Evolutionary conservation across 2,888 invertebrate genomes (phyloP).

Genomic region (Carabus problematicus): DNA sequence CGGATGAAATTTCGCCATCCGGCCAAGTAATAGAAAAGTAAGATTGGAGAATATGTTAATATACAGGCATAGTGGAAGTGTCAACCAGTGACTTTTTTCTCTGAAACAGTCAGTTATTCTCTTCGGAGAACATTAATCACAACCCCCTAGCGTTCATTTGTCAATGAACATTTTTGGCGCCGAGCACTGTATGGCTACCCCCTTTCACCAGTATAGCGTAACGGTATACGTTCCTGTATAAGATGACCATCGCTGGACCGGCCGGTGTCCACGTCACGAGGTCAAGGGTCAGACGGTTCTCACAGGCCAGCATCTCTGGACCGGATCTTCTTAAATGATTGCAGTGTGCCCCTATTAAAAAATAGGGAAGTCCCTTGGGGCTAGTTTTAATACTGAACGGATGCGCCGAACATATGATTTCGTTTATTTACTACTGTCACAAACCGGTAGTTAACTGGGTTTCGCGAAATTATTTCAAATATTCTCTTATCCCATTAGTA

Average conservation of each 20-base stretch:
- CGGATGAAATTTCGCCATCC: too few species aligned
- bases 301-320: constrained; percentile 42
- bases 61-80: too few species aligned
- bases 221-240: constrained; percentile 35
- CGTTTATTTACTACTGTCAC: not conserved
- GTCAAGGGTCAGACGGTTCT: constrained; percentile 46
- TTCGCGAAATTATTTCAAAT: not conserved
- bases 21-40: too few species aligned
- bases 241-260: constrained; percentile 25
- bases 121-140: constrained; percentile 30
- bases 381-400: not conserved
- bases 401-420: constrained; percentile 12
- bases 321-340: constrained; percentile 31
- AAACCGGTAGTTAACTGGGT: not conserved
- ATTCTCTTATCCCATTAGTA: not conserved
- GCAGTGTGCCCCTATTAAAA: constrained; percentile 7
- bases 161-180: constrained; percentile 41
- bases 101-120: constrained; percentile 34
- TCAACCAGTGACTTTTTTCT: too few species aligned
- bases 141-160: constrained; percentile 35
- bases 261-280: constrained; percentile 36
- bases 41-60: too few species aligned
- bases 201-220: constrained; percentile 12
- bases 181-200: constrained; percentile 16
- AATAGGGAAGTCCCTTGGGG: constrained; percentile 37